A percentile compares a stretch with the other conserved stretches of the same genome.
Evolutionary conservation across 2,888 invertebrate species (phyloP).

Genomic region (Cheilosia variabilis): DNA sequence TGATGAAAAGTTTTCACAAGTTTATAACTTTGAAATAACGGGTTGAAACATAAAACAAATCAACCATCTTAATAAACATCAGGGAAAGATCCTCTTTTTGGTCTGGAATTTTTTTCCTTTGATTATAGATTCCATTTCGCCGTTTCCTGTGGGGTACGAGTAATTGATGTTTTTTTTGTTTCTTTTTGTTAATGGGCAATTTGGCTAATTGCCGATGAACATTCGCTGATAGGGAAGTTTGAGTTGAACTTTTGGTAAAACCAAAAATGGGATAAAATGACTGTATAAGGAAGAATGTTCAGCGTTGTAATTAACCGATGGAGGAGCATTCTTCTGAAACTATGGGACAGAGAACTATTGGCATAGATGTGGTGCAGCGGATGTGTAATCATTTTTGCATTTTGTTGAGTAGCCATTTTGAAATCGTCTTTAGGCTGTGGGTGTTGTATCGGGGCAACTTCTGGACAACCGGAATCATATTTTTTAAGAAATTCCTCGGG

Average conservation of each 20-base stretch:
- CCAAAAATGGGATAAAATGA: not conserved
- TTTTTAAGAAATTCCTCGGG: too few relatives aligned
- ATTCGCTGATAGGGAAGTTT: conserved; percentile 21
- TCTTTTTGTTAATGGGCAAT: not conserved
- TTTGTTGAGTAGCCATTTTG: too few relatives aligned
- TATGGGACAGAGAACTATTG: too few relatives aligned
- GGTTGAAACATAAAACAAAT: conserved; percentile 49
- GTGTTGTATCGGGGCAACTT: too few relatives aligned
- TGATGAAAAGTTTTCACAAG: conserved; percentile 44
- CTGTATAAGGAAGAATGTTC: not conserved
- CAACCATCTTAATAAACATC: conserved; percentile 43
- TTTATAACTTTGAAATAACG: conserved; percentile 62
- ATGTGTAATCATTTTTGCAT: too few relatives aligned
- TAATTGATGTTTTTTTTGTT: not conserved
- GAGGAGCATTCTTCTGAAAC: too few relatives aligned
- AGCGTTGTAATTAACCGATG: not conserved
- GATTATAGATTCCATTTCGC: not conserved
- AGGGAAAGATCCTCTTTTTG: not conserved
- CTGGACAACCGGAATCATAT: too few relatives aligned
- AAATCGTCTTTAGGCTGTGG: too few relatives aligned
- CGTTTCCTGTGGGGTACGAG: not conserved
- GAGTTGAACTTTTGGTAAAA: not conserved
- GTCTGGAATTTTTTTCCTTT: not conserved
- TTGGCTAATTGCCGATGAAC: conserved; percentile 25
- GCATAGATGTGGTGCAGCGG: too few relatives aligned